Conservation (phyloP, 2,888 invertebrate genomes). For the Sinhomidia bicolor region DNA sequence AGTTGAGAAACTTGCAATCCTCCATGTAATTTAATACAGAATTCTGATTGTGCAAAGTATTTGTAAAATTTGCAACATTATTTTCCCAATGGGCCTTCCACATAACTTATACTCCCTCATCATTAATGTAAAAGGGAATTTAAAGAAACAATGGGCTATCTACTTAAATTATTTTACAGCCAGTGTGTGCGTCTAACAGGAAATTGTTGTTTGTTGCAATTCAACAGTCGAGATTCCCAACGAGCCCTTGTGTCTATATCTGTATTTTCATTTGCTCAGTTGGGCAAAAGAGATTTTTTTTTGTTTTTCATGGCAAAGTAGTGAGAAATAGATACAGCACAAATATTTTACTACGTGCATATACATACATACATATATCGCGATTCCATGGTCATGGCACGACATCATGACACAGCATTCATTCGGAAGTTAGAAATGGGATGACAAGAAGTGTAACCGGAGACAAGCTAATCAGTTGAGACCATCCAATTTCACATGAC, state of each 20-base stretch:
- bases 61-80: neutral
- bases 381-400: conserved; percentile 47
- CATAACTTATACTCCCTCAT: neutral
- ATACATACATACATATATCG: neutral
- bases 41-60: neutral
- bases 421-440: conserved; percentile 69
- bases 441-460: conserved; percentile 73
- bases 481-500: conserved; percentile 74
- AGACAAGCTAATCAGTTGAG: conserved; percentile 74
- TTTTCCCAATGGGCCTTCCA: neutral
- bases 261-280: conserved; percentile 1
- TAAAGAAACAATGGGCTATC: too few relatives aligned
- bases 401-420: conserved; percentile 66
- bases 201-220: neutral
- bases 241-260: neutral
- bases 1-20: neutral
- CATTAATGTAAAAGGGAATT: too few relatives aligned
- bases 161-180: conserved; percentile 28
- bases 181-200: neutral
- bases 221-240: neutral
- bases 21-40: neutral
- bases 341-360: too few relatives aligned
- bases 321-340: conserved; percentile 11
- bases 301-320: neutral
- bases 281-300: conserved; percentile 37